Percentiles rank a stretch among this genome's conserved stretches.
Evolutionary conservation across 2,113 vertebrate species (phyloP).

Genomic region (Felis chaus): DNA sequence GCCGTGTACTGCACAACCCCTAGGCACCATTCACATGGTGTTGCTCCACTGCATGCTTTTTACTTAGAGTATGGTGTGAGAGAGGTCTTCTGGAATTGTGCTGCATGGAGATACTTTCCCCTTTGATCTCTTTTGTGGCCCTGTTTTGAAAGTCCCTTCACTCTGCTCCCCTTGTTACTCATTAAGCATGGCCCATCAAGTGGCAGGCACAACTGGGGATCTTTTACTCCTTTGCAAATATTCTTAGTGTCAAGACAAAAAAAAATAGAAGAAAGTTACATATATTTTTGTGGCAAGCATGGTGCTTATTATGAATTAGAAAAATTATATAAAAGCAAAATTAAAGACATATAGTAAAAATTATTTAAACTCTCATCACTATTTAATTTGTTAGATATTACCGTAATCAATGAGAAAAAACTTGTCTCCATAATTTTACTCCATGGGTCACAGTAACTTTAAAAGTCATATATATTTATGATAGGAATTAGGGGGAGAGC

Average conservation of each 20-base stretch:
- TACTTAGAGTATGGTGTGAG: not conserved
- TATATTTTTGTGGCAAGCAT: not conserved
- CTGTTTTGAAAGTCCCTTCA: not conserved
- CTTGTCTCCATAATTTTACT: not conserved
- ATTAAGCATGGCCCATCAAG: not conserved
- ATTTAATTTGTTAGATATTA: not conserved
- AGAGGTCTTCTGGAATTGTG: too few species aligned
- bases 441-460: not conserved
- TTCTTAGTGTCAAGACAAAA: not conserved
- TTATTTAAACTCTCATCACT: not conserved
- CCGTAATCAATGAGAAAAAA: not conserved
- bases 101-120: not conserved
- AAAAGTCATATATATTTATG: not conserved
- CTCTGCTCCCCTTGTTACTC: not conserved
- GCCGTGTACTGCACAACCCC: not conserved
- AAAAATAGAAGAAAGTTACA: not conserved
- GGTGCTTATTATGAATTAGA: not conserved
- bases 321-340: not conserved
- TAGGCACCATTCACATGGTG: not conserved
- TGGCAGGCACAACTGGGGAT: not conserved
- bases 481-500: not conserved
- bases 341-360: not conserved
- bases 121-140: not conserved
- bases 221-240: not conserved
- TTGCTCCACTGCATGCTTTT: not conserved